Base-by-base conservation (phyloP, 1,140 invertebrate species). In the Rhopalosiphum maidis region DNA sequence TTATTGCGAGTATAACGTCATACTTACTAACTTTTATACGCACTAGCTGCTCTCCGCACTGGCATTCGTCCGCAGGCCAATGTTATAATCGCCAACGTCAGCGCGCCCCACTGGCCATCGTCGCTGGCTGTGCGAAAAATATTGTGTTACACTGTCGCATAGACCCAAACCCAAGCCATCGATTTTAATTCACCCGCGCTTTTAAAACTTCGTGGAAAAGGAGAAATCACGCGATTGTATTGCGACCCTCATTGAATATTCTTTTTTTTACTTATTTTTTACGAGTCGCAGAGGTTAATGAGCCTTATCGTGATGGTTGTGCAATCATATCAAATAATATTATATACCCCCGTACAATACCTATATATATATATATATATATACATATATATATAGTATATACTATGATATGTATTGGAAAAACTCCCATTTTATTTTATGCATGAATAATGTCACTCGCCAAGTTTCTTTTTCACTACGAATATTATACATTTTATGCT, bases 251-350 rank as follows among this genome's bases (percentile, higher is more conserved):
- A 25, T 51, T 23, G 48, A 37, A 89, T 89, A 89, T 35, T 46
- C 43, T n/a, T 87, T 87, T 48, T 88, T 51, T 77, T 77, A 77
- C 60, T 30, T 77, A 77, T 77, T 35, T 54, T 46, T 54, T 37
- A 51, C n/a, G n/a, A 54, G n/a, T 89, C 23, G 4, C 88, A 55
- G 30, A 55, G 35, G 51, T 89, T 55, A 89, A 89, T 55, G 88
- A 89, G 21, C 51, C 88, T 41, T 55, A 89, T 89, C 88, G 46
- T 46, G 43, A 87, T 35, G 86, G 48, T 35, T 51, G 86, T 88
- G 48, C 51, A 51, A 88, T 88, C 51, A 54, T 89, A 23, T 46
- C 23, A 43, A 41, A 85, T 85, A 85, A 8, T 35, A 51, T 51
- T 51, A 51, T 51, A n/a, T n/a, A 46, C 6, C 22, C 9, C 2